These are phyloP conservation scores for Taphrorychus bicolor DNA, from an alignment of 2,888 invertebrate genomes.

Conservation along the genomic window DNA sequence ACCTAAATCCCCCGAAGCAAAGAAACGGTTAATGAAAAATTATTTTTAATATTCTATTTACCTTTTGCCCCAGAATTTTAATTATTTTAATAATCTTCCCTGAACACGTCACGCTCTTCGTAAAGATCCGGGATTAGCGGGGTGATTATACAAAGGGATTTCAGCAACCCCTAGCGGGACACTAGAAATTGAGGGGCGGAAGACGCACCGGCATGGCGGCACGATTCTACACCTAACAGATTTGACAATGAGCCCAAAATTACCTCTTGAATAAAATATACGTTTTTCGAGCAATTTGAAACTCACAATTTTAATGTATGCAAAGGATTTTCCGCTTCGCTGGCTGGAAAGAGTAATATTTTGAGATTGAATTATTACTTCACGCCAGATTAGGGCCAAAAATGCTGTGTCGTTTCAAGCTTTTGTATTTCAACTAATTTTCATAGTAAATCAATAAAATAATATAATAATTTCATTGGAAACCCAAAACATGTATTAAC, in stretches of 20 bases:
- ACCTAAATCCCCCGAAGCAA: neutral
- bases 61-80: constrained; percentile 18
- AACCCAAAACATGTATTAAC: neutral
- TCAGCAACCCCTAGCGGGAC: constrained; percentile 27
- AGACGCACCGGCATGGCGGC: constrained; percentile 24
- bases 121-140: constrained; percentile 33
- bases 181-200: constrained; percentile 30
- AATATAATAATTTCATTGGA: neutral
- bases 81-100: constrained; percentile 33
- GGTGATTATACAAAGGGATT: constrained; percentile 34
- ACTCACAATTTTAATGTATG: constrained; percentile 7
- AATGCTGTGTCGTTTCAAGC: too few relatives aligned
- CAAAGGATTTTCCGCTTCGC: constrained; percentile 6
- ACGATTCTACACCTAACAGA: constrained; percentile 30
- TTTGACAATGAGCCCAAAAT: constrained; percentile 36
- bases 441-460: neutral
- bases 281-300: constrained; percentile 10
- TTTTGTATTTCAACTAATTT: neutral
- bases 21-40: neutral
- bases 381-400: too few relatives aligned
- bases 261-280: constrained; percentile 30
- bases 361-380: too few relatives aligned
- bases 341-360: too few relatives aligned
- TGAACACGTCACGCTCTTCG: constrained; percentile 15
- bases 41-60: constrained; percentile 3